phyloP scores from a whole-genome alignment of 2,113 vertebrate species.

The Tragelaphus strepsiceros region DNA sequence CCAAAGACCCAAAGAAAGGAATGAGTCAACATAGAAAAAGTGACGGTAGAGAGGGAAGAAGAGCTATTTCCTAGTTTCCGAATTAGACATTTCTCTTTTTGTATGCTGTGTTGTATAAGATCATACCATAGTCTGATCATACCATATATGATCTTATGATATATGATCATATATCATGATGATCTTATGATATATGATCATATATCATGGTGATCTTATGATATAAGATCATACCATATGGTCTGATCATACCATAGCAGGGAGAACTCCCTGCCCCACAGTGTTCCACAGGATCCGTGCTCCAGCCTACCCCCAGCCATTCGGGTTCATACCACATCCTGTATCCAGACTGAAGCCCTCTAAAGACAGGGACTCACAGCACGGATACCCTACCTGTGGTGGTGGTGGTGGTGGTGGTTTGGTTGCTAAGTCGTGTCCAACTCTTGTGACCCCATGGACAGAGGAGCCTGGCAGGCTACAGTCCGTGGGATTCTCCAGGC shows the following conservation, averaged over 20 bases:
- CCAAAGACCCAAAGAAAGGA: background rate
- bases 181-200: too few relatives aligned
- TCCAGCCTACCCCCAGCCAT: background rate
- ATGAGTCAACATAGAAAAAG: background rate
- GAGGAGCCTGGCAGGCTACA: background rate
- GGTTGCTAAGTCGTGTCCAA: background rate
- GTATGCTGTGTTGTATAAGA: background rate
- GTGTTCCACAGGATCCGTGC: background rate
- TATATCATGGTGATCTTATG: too few relatives aligned
- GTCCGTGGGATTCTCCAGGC: background rate
- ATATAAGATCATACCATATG: too few relatives aligned
- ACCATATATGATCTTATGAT: too few relatives aligned
- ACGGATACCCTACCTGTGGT: background rate
- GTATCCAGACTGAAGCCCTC: background rate
- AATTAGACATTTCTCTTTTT: background rate
- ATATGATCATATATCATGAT: too few relatives aligned
- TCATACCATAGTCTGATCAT: too few relatives aligned
- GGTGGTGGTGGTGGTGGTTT: background rate
- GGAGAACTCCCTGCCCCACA: background rate
- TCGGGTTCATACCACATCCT: background rate
- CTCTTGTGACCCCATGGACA: background rate
- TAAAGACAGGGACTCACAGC: background rate
- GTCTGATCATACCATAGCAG: background rate
- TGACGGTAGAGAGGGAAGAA: background rate
- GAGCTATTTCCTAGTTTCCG: background rate